Evolutionary conservation across 2,797 vertebrate species (phyloP).

Genomic region (Carduelis carduelis): DNA sequence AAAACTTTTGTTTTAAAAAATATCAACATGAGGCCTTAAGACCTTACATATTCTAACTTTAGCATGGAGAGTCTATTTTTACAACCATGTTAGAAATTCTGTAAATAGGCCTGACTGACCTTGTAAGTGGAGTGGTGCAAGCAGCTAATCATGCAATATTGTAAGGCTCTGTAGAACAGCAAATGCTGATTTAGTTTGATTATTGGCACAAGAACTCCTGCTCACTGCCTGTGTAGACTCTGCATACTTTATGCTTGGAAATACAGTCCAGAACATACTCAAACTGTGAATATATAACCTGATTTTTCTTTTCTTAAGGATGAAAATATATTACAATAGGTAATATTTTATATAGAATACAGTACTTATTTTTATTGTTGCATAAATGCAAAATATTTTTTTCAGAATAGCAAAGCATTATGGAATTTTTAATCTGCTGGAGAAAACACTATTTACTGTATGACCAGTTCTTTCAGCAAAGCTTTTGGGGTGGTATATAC

Average conservation of each 20-base stretch:
- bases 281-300: constrained; percentile 61
- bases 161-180: constrained; percentile 32
- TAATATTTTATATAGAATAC: constrained; percentile 68
- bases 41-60: constrained; percentile 57
- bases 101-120: constrained; percentile 65
- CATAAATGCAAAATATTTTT: constrained; percentile 64
- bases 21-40: constrained; percentile 45
- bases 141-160: constrained; percentile 46
- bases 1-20: background rate
- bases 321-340: constrained; percentile 46
- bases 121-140: constrained; percentile 68
- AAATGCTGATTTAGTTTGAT: constrained; percentile 40
- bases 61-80: constrained; percentile 62
- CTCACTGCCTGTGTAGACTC: constrained; percentile 66
- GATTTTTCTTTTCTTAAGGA: constrained; percentile 59
- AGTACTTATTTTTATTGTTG: constrained; percentile 59
- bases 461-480: constrained; percentile 35
- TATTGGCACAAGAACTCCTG: constrained; percentile 37
- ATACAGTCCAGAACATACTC: constrained; percentile 61
- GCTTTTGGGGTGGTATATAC: constrained; percentile 1
- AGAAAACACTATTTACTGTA: constrained; percentile 43
- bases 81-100: constrained; percentile 50
- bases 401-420: constrained; percentile 52
- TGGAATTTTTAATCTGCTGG: constrained; percentile 49
- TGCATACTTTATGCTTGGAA: constrained; percentile 49